Evolutionary conservation across 2,113 vertebrate species (phyloP), one percentile per base, ranked within the genome.

Genomic region (Oriolus oriolus): DNA sequence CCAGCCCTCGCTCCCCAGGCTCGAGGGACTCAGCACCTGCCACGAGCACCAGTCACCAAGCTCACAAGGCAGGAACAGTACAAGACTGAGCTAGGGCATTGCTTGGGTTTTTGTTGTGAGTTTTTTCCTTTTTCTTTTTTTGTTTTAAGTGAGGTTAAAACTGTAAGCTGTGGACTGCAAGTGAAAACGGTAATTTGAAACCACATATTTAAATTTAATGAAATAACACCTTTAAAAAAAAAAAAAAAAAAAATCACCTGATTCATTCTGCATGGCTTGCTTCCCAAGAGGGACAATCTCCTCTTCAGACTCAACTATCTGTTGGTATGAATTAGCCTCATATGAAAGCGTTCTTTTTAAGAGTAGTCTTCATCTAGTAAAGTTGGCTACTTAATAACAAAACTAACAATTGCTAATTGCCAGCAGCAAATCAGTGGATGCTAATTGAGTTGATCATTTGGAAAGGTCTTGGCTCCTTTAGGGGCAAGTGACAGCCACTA

Each of bases 221-320:
- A 66, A 76, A 75, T n/a, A 47, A 56, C 44, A 50, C 1, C 12
- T 39, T n/a, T n/a, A n/a, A n/a, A n/a, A n/a, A n/a, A n/a, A n/a
- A n/a, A n/a, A n/a, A 16, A 28, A 50, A 44, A 52, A 30, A 56
- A 47, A 26, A 5, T 66, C 54, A 97, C 97, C 93, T 96, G 45
- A 13, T 92, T 94, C 78, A n/a, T 27, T 84, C 54, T 87, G 42
- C 9, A 2, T 30, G 22, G 22, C 13, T 93, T 95, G 27, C 39
- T 81, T 88, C 52, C 17, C 83, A 90, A 52, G 5, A 50, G 1
- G 52, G 49, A 22, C 12, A 63, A 49, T 10, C 21, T 90, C 87
- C 10, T 94, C 90, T 75, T 90, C 91, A 66, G 68, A 26, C 16
- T 79, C 13, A 11, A 37, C 24, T 41, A 50, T 23, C 97, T 97